phyloP scores from a whole-genome alignment of 1,140 invertebrate species.

The Aphidius gifuensis region DNA sequence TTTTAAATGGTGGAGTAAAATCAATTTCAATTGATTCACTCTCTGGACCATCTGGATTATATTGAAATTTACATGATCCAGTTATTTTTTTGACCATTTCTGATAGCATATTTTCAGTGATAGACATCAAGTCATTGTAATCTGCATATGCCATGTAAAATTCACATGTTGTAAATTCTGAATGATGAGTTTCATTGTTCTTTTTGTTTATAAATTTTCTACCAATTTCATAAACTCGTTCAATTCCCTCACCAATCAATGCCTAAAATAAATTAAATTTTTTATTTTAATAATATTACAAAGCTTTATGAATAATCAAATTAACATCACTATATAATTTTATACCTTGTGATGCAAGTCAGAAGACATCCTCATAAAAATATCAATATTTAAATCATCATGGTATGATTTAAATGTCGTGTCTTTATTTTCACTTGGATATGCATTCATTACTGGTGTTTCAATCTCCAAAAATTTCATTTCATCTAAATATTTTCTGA shows the following conservation, averaged over 20 bases:
- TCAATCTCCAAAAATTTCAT: slow-evolving; percentile 97
- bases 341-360: slow-evolving; percentile 92
- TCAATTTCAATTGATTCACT: slow-evolving; percentile 83
- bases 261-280: slow-evolving; percentile 59
- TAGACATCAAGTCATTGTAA: slow-evolving; percentile 91
- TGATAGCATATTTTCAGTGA: slow-evolving; percentile 91
- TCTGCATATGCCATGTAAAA: slow-evolving; percentile 99
- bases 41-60: slow-evolving; percentile 90
- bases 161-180: slow-evolving; percentile 98
- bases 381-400: slow-evolving; percentile 95
- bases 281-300: slow-evolving; percentile 10
- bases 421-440: slow-evolving; percentile 95
- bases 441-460: slow-evolving; percentile 99
- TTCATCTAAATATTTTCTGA: slow-evolving; percentile 88
- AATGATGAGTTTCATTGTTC: slow-evolving; percentile 98
- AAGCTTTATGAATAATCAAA: neutral
- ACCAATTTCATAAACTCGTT: slow-evolving; percentile 97
- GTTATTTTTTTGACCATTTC: slow-evolving; percentile 75
- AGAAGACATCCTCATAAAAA: slow-evolving; percentile 96
- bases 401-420: slow-evolving; percentile 99
- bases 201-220: slow-evolving; percentile 97
- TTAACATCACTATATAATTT: neutral
- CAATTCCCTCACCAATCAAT: slow-evolving; percentile 95
- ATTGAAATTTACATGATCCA: slow-evolving; percentile 78
- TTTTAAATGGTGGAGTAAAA: slow-evolving; percentile 95